Conservation (phyloP, 2,888 invertebrate genomes). For the Rhagonycha fulva region DNA sequence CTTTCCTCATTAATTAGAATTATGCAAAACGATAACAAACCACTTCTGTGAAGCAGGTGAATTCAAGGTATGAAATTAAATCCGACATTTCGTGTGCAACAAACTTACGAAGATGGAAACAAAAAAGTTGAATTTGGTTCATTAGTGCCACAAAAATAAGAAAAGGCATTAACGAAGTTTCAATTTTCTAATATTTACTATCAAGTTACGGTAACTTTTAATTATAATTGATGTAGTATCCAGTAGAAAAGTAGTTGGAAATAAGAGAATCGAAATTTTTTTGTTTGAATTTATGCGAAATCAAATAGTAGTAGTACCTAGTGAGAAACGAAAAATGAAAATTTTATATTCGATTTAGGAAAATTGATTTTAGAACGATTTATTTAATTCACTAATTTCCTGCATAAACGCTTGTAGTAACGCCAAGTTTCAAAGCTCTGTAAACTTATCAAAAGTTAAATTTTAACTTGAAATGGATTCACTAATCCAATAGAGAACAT, state of each 20-base stretch:
- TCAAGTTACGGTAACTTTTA: background rate
- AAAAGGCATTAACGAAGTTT: background rate
- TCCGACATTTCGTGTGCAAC: background rate
- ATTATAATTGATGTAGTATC: background rate
- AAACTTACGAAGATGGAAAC: background rate
- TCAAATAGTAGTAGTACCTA: background rate
- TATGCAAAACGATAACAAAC: background rate
- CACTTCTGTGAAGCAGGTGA: background rate
- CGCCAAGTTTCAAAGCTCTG: background rate
- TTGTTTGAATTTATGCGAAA: background rate
- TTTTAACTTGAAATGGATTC: background rate
- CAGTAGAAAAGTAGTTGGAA: background rate
- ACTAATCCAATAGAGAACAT: background rate
- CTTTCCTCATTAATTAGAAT: background rate
- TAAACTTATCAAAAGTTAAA: background rate
- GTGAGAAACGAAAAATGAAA: background rate
- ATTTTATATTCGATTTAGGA: background rate
- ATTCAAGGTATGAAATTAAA: background rate
- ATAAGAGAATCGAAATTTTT: background rate
- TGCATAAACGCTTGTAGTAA: background rate
- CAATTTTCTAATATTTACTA: background rate
- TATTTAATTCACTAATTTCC: background rate
- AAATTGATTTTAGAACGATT: background rate
- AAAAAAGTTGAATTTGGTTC: background rate
- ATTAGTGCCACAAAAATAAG: background rate